Evolutionary conservation across 2,113 vertebrate genomes (phyloP).

Genomic region (Euleptes europaea): DNA sequence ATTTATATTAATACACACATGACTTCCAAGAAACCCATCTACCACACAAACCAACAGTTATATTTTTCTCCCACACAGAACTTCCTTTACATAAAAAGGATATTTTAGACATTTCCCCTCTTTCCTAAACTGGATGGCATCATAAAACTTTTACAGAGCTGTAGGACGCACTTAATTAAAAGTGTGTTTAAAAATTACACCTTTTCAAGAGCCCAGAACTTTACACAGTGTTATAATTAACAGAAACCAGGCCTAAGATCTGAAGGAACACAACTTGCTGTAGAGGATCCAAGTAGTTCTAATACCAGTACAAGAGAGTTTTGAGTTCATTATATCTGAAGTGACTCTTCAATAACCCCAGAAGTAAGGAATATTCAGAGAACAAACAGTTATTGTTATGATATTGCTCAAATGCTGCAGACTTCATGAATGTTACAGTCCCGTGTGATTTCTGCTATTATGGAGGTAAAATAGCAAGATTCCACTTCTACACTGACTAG

Average conservation of each 20-base stretch:
- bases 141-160: background rate
- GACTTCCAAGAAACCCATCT: slow-evolving; percentile 18
- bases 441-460: background rate
- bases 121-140: slow-evolving; percentile 1
- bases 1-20: background rate
- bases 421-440: background rate
- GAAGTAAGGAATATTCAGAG: rapidly evolving
- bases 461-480: background rate
- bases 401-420: background rate
- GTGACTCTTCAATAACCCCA: background rate
- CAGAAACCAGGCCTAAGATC: background rate
- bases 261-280: background rate
- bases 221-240: background rate
- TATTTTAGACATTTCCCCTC: background rate
- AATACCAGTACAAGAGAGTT: background rate
- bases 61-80: background rate
- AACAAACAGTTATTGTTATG: background rate
- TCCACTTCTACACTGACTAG: background rate
- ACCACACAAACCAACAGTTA: background rate
- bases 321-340: background rate
- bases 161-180: background rate
- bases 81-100: background rate
- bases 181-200: background rate
- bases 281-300: background rate
- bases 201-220: background rate